These are phyloP conservation scores for Hepsetus odoe DNA, from an alignment of 2,113 vertebrate species.

Conservation along the genomic window DNA sequence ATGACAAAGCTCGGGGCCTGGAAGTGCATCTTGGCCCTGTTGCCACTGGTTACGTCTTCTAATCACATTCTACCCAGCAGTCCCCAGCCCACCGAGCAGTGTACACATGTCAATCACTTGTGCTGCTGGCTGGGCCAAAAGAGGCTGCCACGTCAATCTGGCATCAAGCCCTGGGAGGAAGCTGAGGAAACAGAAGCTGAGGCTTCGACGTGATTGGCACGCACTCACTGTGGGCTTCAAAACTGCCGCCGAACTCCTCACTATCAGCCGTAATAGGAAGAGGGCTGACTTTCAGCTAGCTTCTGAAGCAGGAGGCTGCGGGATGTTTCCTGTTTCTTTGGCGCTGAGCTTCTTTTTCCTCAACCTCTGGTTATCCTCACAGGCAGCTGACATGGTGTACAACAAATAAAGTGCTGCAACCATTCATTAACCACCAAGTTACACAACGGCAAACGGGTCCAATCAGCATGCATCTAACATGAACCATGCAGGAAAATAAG, in stretches of 20 bases:
- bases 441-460: constrained; percentile 23
- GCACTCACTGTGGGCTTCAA: constrained; percentile 9
- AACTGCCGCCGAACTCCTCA: constrained; percentile 23
- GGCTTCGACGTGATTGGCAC: constrained; percentile 65
- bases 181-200: constrained; percentile 52
- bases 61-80: constrained; percentile 6
- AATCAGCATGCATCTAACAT: constrained; percentile 46
- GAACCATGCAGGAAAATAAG: constrained; percentile 38
- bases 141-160: constrained; percentile 34
- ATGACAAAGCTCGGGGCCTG: constrained; percentile 36
- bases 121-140: background rate
- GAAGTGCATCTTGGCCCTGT: constrained; percentile 3
- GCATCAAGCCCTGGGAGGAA: constrained; percentile 17
- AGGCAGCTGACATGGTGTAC: constrained; percentile 21
- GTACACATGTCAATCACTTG: constrained; percentile 41
- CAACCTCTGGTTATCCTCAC: background rate
- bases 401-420: constrained; percentile 13
- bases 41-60: background rate
- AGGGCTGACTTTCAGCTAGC: constrained; percentile 15
- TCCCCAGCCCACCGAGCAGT: background rate
- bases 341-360: constrained; percentile 13
- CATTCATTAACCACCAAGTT: constrained; percentile 37
- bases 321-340: background rate
- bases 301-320: background rate
- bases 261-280: constrained; percentile 13